Evolutionary conservation across 2,113 vertebrate genomes (phyloP).

Genomic region (Pelusios castaneus): DNA sequence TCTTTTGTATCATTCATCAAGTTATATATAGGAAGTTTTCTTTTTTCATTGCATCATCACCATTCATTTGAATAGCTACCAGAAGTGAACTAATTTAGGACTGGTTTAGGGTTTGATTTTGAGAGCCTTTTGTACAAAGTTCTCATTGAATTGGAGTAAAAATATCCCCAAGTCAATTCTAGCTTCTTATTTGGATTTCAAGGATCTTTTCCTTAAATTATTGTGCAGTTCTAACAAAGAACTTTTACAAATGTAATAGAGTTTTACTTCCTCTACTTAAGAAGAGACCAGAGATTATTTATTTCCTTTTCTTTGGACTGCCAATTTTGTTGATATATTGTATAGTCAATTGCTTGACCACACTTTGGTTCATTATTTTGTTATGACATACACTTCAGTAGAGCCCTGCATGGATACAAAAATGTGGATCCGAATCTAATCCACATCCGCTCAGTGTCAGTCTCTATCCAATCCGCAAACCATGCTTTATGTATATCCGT

Average conservation of each 20-base stretch:
- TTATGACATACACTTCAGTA: too few relatives aligned
- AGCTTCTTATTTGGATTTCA: not conserved
- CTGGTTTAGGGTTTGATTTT: not conserved
- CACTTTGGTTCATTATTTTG: too few relatives aligned
- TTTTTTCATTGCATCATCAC: not conserved
- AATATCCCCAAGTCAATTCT: not conserved
- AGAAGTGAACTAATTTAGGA: not conserved
- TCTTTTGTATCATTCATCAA: not conserved
- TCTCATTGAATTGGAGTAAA: not conserved
- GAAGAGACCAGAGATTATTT: slow-evolving; percentile 45
- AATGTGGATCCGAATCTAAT: too few relatives aligned
- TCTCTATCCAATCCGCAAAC: too few relatives aligned
- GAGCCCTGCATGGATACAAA: too few relatives aligned
- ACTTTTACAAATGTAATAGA: slow-evolving; percentile 40
- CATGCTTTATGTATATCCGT: too few relatives aligned
- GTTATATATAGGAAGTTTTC: not conserved
- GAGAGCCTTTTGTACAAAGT: not conserved
- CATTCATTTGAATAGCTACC: not conserved
- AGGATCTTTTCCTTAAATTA: not conserved
- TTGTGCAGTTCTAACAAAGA: slow-evolving; percentile 25
- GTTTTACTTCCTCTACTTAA: slow-evolving; percentile 54
- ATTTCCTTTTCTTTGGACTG: slow-evolving; percentile 47
- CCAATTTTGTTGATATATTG: not conserved
- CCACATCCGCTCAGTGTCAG: too few relatives aligned
- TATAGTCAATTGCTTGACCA: too few relatives aligned